Base-by-base conservation (phyloP, 2,797 vertebrate species). In the Xenopus petersii region DNA sequence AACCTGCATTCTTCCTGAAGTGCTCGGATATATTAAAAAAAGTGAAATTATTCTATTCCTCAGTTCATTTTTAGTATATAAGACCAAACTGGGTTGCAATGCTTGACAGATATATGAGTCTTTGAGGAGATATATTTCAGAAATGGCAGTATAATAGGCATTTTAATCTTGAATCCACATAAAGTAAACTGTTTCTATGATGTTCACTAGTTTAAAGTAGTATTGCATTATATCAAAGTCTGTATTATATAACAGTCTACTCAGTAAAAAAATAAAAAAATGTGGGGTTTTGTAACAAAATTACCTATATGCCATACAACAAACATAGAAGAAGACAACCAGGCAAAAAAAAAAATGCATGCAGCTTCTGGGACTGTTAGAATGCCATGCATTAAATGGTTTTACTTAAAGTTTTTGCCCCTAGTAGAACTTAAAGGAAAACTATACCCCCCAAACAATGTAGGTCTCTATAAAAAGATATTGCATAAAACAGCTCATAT, bases 1-100 rank as follows among this genome's bases (percentile, higher is more conserved):
- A 84, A 82, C 81, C 81, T 85, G 71, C 2, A 64, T 88, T 85
- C 84, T 87, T 91, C 72, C 80, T 81, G 74, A 88, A 86, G 85
- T 86, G 81, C 85, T 89, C 82, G 78, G 85, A 87, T 89, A 87
- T 86, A 89, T 86, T 88, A 83, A 81, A 78, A 21, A 89, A 90
- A 89, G 84, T 84, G 86, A 87, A 86, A 89, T 86, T 86, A 86
- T 89, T 87, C 87, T 85, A 85, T 83, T 89, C 86, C 63, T 83
- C 82, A 84, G 84, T 87, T 91, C 80, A 87, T 91, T 91, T 88
- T 87, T 86, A 82, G 81, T 86, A 82, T 84, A 83, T 86, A 87
- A 88, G 75, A 86, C 77, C 82, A 86, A 86, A 83, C 74, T 58
- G 73, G 86, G 83, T 79, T 89, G 86, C 82, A 81, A 80, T 80